A percentile compares a stretch with the other conserved stretches of the same genome.
These are phyloP conservation scores for Brachymystax lenok DNA, from an alignment of 2,797 vertebrate genomes.

Conservation along the genomic window DNA sequence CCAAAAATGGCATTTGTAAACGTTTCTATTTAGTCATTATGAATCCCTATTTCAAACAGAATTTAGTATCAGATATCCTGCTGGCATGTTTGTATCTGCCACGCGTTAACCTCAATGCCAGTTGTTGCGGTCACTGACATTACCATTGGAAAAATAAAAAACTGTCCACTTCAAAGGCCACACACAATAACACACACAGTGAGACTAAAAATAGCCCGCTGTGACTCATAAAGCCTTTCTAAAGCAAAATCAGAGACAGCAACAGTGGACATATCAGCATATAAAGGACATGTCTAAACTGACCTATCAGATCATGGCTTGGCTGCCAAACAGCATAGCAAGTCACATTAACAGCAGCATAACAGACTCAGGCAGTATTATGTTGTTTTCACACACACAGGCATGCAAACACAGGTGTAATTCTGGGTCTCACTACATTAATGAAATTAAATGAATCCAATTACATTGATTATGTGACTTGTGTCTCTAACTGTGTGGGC, in stretches of 20 bases:
- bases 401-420: neutral
- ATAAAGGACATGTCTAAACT: neutral
- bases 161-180: neutral
- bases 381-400: conserved; percentile 5
- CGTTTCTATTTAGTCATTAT: no score
- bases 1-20: no score
- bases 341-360: conserved; percentile 22
- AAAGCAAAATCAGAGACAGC: neutral
- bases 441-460: neutral
- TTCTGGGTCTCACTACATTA: neutral
- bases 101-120: conserved; percentile 11
- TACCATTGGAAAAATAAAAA: neutral
- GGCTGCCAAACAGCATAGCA: conserved; percentile 6
- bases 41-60: neutral
- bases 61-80: neutral
- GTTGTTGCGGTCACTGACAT: conserved; percentile 13
- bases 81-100: conserved; percentile 17
- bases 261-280: neutral
- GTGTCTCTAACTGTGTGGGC: conserved; percentile 13
- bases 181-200: conserved; percentile 7
- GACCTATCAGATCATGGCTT: conserved; percentile 4
- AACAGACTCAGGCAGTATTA: neutral
- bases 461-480: neutral
- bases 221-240: neutral
- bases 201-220: conserved; percentile 4